These are phyloP conservation scores for Galaxea fascicularis DNA, from an alignment of 92 coral and sea anemone genomes.

Conservation along the genomic window DNA sequence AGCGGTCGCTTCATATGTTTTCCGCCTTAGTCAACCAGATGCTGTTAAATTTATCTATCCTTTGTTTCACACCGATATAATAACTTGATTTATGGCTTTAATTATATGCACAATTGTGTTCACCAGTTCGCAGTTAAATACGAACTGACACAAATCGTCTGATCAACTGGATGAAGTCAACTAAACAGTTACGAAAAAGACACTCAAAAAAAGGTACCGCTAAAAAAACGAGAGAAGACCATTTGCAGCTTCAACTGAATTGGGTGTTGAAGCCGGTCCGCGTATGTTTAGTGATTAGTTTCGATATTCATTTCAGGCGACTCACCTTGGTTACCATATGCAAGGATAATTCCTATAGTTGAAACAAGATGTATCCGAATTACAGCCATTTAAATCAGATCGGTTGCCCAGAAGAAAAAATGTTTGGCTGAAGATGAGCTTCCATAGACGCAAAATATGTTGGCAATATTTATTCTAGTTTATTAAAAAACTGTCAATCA, in stretches of 20 bases:
- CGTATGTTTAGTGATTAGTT: no score
- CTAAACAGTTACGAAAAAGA: neutral
- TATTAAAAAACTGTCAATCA: no score
- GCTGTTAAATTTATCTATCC: neutral
- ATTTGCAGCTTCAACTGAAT: neutral
- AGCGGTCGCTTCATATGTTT: neutral
- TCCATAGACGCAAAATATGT: neutral
- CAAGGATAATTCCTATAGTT: neutral
- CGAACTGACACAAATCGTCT: neutral
- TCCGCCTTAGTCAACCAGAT: neutral
- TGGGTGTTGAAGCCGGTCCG: neutral
- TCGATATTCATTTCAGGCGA: no score
- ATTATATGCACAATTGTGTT: no score
- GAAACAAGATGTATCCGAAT: neutral
- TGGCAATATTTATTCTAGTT: neutral
- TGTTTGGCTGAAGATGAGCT: neutral
- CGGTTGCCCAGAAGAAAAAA: neutral
- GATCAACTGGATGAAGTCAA: neutral
- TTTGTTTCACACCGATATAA: neutral
- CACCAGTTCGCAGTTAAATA: no score
- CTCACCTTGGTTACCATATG: neutral
- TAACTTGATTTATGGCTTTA: neutral
- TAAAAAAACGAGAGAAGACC: neutral
- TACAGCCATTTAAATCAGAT: neutral
- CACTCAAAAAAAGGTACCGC: no score